Percentiles rank a stretch among this genome's conserved stretches.
Conservation (phyloP, 2,797 vertebrate species). For the Champsocephalus gunnari region DNA sequence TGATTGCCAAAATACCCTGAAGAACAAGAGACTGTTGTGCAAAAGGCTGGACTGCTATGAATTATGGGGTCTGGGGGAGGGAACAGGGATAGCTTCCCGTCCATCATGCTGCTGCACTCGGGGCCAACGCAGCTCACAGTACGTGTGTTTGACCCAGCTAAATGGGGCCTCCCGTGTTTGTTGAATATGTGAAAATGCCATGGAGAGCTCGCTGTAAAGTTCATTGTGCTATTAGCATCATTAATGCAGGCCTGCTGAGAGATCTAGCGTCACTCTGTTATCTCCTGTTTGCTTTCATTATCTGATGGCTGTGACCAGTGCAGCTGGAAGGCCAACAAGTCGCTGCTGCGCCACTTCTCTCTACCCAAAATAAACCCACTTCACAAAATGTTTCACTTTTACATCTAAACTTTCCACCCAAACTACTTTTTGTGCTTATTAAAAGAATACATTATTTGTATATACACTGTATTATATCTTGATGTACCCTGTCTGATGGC, state of each 20-base stretch:
- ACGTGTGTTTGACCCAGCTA: constrained; percentile 45
- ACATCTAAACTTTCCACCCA: constrained; percentile 11
- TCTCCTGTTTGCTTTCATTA: constrained; percentile 80
- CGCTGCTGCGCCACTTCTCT: constrained; percentile 21
- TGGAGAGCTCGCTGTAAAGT: constrained; percentile 69
- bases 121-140: constrained; percentile 26
- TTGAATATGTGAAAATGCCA: constrained; percentile 81
- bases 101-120: constrained; percentile 59
- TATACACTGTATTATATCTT: constrained; percentile 8
- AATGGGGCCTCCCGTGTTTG: constrained; percentile 72
- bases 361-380: constrained; percentile 30
- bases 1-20: constrained; percentile 80
- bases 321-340: constrained; percentile 54
- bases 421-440: not conserved
- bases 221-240: constrained; percentile 72
- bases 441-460: not conserved
- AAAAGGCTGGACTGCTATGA: constrained; percentile 56
- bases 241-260: constrained; percentile 77
- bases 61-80: constrained; percentile 50
- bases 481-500: constrained; percentile 38
- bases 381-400: constrained; percentile 36
- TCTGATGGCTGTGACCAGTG: constrained; percentile 67
- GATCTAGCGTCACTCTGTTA: constrained; percentile 70
- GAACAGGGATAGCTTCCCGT: constrained; percentile 62
- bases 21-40: constrained; percentile 82